Percentiles rank a stretch among this genome's conserved stretches.
Conservation (phyloP, 2,113 vertebrate genomes). For the Nothocercus julius region DNA sequence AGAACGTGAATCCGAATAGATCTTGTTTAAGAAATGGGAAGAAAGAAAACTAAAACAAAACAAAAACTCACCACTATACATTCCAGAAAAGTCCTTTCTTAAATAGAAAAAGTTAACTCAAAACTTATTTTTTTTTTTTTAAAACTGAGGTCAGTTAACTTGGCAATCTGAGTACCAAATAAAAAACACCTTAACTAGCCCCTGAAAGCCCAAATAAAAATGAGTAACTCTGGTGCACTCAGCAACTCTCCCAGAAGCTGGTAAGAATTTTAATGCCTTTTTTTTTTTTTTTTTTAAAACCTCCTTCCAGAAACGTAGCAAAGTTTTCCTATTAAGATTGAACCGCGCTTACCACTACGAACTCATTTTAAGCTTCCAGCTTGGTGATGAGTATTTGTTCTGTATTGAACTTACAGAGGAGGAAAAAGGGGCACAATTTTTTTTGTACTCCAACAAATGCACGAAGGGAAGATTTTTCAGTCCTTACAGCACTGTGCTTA, state of each 20-base stretch:
- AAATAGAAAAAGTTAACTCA: not conserved
- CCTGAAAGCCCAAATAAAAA: not conserved
- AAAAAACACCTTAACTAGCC: not conserved
- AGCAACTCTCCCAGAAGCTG: not conserved
- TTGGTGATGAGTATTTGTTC: not conserved
- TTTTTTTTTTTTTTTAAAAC: not conserved
- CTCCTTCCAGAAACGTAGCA: not conserved
- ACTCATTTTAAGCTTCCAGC: not conserved
- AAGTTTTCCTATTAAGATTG: not conserved
- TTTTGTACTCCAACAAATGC: not conserved
- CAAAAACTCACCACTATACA: not conserved
- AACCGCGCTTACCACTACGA: not conserved
- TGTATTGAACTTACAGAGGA: not conserved
- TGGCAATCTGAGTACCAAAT: not conserved
- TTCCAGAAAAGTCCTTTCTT: not conserved
- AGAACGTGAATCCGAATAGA: not conserved
- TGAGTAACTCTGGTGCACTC: conserved; percentile 66
- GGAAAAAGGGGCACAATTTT: not conserved
- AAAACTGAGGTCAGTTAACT: not conserved
- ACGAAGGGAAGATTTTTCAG: not conserved
- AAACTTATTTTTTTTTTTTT: fast-evolving
- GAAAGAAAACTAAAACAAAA: not conserved
- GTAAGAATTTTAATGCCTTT: not conserved
- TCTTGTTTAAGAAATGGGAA: not conserved
- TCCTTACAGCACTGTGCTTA: not conserved